These are phyloP conservation scores for Ichneumoninae sp. DNA, from an alignment of 2,888 invertebrate genomes.

Conservation along the genomic window DNA sequence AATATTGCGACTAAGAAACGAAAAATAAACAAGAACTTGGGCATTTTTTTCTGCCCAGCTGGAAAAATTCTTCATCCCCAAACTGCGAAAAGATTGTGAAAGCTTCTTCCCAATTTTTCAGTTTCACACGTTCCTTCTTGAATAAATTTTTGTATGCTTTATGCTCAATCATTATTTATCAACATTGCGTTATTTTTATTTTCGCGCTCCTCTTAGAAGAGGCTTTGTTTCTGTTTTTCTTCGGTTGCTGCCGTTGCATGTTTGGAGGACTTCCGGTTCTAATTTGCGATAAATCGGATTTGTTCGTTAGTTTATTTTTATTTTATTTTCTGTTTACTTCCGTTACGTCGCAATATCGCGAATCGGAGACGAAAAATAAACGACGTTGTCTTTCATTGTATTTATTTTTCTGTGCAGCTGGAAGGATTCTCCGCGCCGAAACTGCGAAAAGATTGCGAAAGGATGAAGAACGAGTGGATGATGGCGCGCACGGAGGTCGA, in stretches of 20 bases:
- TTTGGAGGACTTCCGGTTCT: too few species aligned
- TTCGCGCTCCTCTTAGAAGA: too few species aligned
- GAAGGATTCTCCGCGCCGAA: slow-evolving; percentile 87
- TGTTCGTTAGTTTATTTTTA: too few species aligned
- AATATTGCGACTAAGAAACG: too few species aligned
- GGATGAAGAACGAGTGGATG: slow-evolving; percentile 84
- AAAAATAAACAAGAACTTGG: not conserved
- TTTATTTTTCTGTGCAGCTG: slow-evolving; percentile 83
- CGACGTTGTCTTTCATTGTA: not conserved
- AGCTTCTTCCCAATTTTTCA: slow-evolving; percentile 69
- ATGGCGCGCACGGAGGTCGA: slow-evolving; percentile 85
- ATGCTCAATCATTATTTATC: too few species aligned
- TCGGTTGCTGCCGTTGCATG: too few species aligned
- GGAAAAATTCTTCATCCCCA: slow-evolving; percentile 87
- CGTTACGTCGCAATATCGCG: too few species aligned
- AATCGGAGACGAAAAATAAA: not conserved
- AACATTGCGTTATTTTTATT: too few species aligned
- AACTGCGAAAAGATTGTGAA: slow-evolving; percentile 85
- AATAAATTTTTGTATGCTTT: not conserved
- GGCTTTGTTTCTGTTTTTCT: too few species aligned
- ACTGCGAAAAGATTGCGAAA: slow-evolving; percentile 85
- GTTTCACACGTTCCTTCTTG: too few species aligned
- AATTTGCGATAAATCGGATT: too few species aligned
- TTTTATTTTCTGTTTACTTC: too few species aligned
- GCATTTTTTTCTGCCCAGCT: slow-evolving; percentile 82